Conservation (phyloP, 2,113 vertebrate genomes). For the Catagonus wagneri region DNA sequence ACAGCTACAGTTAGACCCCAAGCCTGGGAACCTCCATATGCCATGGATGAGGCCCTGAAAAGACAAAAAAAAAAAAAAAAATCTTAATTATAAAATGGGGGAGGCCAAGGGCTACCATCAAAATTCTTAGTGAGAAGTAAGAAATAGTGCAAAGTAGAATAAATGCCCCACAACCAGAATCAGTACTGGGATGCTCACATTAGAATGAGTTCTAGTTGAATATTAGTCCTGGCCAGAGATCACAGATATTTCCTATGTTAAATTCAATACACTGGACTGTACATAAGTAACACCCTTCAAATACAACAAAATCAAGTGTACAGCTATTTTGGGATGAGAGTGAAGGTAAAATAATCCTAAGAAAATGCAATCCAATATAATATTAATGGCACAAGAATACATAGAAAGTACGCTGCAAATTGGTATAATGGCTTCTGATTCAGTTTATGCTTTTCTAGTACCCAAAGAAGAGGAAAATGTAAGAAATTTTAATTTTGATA, state of each 20-base stretch:
- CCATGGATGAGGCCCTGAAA: too few species aligned
- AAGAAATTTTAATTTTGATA: neutral
- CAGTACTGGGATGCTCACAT: neutral
- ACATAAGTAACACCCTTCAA: neutral
- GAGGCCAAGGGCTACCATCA: neutral
- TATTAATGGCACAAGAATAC: neutral
- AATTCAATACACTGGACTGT: neutral
- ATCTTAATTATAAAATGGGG: neutral
- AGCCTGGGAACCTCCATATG: too few species aligned
- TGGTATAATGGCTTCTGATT: neutral
- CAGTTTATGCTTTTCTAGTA: neutral
- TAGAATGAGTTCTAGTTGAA: neutral
- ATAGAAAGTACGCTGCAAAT: accelerated
- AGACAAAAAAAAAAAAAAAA: too few species aligned
- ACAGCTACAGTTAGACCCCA: too few species aligned
- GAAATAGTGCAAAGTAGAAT: neutral
- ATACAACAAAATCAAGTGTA: neutral
- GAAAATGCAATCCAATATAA: neutral
- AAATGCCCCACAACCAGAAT: neutral
- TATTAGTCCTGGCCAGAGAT: neutral
- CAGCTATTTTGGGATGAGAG: neutral
- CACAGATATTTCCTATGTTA: neutral
- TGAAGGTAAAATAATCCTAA: neutral
- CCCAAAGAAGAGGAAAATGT: neutral
- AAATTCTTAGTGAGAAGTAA: neutral